Base-by-base conservation (phyloP, 2,113 vertebrate genomes). In the Elephantulus edwardii region DNA sequence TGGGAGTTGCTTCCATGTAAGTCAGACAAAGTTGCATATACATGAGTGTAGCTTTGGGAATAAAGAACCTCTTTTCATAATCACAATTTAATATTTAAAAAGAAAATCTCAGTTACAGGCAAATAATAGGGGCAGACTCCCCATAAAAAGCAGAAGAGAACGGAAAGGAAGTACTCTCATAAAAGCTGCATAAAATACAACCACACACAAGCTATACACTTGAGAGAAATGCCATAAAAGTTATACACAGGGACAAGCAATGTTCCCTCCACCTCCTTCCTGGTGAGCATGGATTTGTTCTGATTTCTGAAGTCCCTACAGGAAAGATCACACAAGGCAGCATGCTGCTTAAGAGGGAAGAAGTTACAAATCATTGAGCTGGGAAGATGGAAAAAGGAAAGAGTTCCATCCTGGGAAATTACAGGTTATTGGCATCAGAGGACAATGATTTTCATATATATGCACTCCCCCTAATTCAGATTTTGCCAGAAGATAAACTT, bases 61-160 rank as follows among this genome's bases (percentile, higher is more conserved):
- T 79, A 68, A 83, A 89, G 91, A 94, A 56, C 42, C 46, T 94
- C 78, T 95, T 91, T 89, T 90, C 82, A 86, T 83, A 88, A 94
- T 93, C 91, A 92, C 83, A 80, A 92, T 75, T 70, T 94, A 93
- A 90, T 93, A 95, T 93, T 91, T 95, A 85, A 95, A 89, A 96
- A 83, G 90, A 88, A 95, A 94, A 88, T 50, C 58, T 90, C 40
- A 19, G 78, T 87, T 92, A 82, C 75, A 95, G 76, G 89, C 94
- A 95, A 91, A 87, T 95, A 93, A 78, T 56, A 92, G 87, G 74
- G 86, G 54, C 71, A 80, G 71, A 6, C 38, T 70, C 74, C 56
- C 82, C 42, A 30, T 91, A 89, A 94, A 88, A 92, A 75, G 70
- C 64, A 76, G 42, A 89, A 52, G 70, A 94, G 87, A 85, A 77